Base-by-base conservation (phyloP, 2,113 vertebrate species). In the Entosphenus tridentatus region DNA sequence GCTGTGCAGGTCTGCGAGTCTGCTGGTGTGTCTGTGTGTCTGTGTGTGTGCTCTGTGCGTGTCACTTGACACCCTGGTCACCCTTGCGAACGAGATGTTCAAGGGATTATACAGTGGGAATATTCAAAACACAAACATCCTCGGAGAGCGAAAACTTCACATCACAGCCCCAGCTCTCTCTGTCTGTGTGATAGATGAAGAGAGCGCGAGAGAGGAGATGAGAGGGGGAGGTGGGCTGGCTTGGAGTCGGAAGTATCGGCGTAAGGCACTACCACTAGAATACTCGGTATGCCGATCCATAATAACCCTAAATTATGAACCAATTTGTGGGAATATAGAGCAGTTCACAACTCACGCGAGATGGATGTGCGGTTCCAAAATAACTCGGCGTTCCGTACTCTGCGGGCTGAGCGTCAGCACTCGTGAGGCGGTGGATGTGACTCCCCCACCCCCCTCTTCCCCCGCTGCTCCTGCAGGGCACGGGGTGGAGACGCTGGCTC, bases 391-490 rank as follows among this genome's bases (percentile, higher is more conserved):
- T 11, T 65, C 21, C 21, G 62, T 21, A 18, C n/a, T 65, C 10
- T 21, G 9, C 62, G 62, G 10, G 62, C 62, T 9, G n/a, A 18
- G 8, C 21, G 2, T 9, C 21, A 65, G 62, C 21, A 9, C 13
- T 62, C n/a, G 62, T 21, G 8, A 18, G 62, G 21, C 62, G n/a
- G n/a, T n/a, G n/a, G n/a, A 18, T 11, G 62, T 21, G n/a, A 18
- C 62, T 10, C 21, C 21, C 21, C 3, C 21, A 21, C 21, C 21
- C 21, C 21, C 3, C 21, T 21, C 21, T 21, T n/a, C n/a, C n/a
- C 6, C 62, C 10, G 62, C 62, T n/a, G 62, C 21, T 71, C 71
- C 70, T 57, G 56, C 57, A 56, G 9, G 67, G 56, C 2, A 67
- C 72, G 68, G 54, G 10, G 16, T 13, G 10, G 21, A 57, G 39